Conservation (phyloP, 2,888 invertebrate genomes). For the Idaea biselata region DNA sequence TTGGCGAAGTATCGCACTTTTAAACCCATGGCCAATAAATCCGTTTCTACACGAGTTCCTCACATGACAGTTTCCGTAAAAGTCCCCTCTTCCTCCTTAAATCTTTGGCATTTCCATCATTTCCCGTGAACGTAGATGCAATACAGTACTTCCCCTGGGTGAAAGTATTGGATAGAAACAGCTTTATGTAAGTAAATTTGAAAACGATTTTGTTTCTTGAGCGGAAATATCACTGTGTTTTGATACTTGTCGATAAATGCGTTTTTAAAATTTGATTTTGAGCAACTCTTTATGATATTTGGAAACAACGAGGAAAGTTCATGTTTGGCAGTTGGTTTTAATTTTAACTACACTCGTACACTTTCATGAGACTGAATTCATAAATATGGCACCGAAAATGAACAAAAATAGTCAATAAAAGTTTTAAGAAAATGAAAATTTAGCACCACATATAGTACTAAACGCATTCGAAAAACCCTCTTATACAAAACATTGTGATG, state of each 20-base stretch:
- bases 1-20: no score
- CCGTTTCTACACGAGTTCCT: not conserved
- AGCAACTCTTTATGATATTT: no score
- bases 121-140: slow-evolving; percentile 14
- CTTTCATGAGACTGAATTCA: no score
- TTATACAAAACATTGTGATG: no score
- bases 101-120: slow-evolving; percentile 17
- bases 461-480: no score
- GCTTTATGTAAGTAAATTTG: not conserved
- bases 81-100: slow-evolving; percentile 9
- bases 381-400: no score
- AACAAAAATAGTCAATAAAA: no score
- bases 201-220: not conserved
- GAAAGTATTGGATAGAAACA: slow-evolving; percentile 1
- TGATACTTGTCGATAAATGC: not conserved
- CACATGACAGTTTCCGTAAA: not conserved
- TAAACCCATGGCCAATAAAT: not conserved
- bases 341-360: no score
- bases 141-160: slow-evolving; percentile 10
- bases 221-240: not conserved
- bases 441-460: no score
- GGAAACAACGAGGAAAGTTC: not conserved
- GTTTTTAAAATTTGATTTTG: no score
- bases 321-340: no score
- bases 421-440: no score